Base-by-base conservation (phyloP, 2,797 vertebrate genomes). In the Intellagama lesueurii region DNA sequence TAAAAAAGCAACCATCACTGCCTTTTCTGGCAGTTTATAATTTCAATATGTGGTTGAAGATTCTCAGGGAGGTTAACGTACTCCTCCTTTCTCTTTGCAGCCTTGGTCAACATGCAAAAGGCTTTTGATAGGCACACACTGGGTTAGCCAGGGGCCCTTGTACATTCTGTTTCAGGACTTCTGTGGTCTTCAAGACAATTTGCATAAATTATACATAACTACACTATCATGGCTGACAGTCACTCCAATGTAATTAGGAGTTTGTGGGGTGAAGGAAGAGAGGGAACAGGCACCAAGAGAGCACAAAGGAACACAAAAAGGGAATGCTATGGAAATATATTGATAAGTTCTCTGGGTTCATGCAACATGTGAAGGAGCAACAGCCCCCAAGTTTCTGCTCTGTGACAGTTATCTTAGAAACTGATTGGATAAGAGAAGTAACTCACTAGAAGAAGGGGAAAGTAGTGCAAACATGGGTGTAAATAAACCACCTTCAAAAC, bases 141-240 rank as follows among this genome's bases (percentile, higher is more conserved):
- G 77, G 76, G 49, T 76, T 69, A 87, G 92, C 92, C 28, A 3
- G 73, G 90, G 83, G 81, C 86, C 83, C 85, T 93, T 83, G 79
- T 93, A 73, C 40, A n/a, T 91, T 83, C 84, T 79, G 1, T 91
- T 40, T 91, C 70, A 86, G 77, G 80, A 64, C 84, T 91, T 82
- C 64, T 44, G 75, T 91, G 89, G 85, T 92, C 94, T 93, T 90
- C 80, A 16, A 90, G 85, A 83, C 85, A 91, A 94, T 93, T 92
- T 94, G 87, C 92, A 92, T 88, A 81, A 44, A 75, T 94, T 94
- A 93, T 69, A 83, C 80, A 28, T 78, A 85, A 87, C 69, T 35
- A 44, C 32, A 86, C 92, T 93, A 92, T 92, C 30, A 0, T 91
- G 77, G 86, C 87, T 88, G 94, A 90, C 92, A 90, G 81, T 78